Conservation (phyloP, 2,888 invertebrate species). For the Patella caerulea region DNA sequence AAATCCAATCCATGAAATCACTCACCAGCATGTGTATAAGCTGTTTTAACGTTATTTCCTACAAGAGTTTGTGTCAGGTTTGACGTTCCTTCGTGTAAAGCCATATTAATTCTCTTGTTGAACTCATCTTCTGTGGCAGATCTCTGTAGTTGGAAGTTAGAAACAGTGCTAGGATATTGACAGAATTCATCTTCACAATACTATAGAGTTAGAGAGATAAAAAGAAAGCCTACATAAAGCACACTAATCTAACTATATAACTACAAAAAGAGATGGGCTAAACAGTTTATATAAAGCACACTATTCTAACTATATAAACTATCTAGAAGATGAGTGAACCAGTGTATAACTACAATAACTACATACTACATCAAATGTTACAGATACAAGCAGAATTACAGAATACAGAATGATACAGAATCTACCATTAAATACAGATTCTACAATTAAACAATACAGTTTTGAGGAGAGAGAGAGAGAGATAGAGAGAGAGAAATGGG, state of each 20-base stretch:
- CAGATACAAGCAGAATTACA: too few relatives aligned
- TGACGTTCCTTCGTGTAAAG: slow-evolving; percentile 55
- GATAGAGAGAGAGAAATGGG: too few relatives aligned
- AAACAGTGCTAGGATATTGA: slow-evolving; percentile 45
- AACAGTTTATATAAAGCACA: too few relatives aligned
- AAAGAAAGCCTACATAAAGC: not conserved
- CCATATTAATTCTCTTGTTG: slow-evolving; percentile 57
- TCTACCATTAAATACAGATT: too few relatives aligned
- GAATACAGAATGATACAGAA: too few relatives aligned
- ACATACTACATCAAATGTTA: too few relatives aligned
- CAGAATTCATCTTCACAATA: slow-evolving; percentile 37
- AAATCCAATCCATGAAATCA: slow-evolving; percentile 10
- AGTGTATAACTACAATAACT: too few relatives aligned
- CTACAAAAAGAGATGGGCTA: too few relatives aligned
- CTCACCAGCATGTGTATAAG: slow-evolving; percentile 65
- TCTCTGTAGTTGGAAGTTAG: slow-evolving; percentile 43
- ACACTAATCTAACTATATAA: not conserved
- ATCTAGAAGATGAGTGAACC: too few relatives aligned
- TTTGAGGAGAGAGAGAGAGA: too few relatives aligned
- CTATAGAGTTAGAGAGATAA: not conserved
- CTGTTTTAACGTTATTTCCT: slow-evolving; percentile 54
- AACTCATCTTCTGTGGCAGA: slow-evolving; percentile 55
- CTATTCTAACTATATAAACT: too few relatives aligned
- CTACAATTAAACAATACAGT: too few relatives aligned
- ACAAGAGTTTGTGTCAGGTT: slow-evolving; percentile 57